Percentiles rank a stretch among this genome's conserved stretches.
Conservation (phyloP, 1,140 invertebrate genomes). For the Ooceraea biroi region DNA sequence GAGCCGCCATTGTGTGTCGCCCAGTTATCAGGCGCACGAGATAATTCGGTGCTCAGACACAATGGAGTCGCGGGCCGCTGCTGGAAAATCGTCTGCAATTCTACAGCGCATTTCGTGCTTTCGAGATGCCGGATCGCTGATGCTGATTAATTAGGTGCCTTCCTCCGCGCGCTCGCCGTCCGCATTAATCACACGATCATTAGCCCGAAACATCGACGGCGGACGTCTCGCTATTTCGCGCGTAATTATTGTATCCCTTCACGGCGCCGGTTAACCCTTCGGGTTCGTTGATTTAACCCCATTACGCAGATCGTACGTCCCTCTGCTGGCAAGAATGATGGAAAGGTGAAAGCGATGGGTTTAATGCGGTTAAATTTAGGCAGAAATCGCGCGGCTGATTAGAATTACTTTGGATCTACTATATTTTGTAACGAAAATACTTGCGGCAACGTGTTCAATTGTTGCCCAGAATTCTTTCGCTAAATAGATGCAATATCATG, state of each 20-base stretch:
- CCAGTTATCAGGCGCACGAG: constrained; percentile 51
- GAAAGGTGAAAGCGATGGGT: background rate
- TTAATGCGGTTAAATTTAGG: background rate
- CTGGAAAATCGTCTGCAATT: constrained; percentile 60
- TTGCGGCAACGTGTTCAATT: background rate
- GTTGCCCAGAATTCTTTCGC: background rate
- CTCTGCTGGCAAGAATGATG: background rate
- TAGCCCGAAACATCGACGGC: constrained; percentile 38
- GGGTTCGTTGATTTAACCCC: background rate
- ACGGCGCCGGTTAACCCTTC: background rate
- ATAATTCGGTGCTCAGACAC: constrained; percentile 59
- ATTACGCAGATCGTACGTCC: background rate
- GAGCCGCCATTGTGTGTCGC: constrained; percentile 58
- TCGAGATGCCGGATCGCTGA: constrained; percentile 46
- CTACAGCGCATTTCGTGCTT: constrained; percentile 46
- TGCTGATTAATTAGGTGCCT: constrained; percentile 59
- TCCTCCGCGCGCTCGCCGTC: constrained; percentile 10
- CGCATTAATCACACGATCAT: constrained; percentile 47
- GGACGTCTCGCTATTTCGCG: constrained; percentile 16
- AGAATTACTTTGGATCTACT: background rate
- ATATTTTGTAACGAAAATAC: background rate
- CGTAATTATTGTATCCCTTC: constrained; percentile 10
- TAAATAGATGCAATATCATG: no score
- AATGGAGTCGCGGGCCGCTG: constrained; percentile 51
- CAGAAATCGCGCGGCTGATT: background rate